These are phyloP conservation scores for Polypedilum pembai DNA, from an alignment of 1,140 invertebrate genomes.

Conservation along the genomic window DNA sequence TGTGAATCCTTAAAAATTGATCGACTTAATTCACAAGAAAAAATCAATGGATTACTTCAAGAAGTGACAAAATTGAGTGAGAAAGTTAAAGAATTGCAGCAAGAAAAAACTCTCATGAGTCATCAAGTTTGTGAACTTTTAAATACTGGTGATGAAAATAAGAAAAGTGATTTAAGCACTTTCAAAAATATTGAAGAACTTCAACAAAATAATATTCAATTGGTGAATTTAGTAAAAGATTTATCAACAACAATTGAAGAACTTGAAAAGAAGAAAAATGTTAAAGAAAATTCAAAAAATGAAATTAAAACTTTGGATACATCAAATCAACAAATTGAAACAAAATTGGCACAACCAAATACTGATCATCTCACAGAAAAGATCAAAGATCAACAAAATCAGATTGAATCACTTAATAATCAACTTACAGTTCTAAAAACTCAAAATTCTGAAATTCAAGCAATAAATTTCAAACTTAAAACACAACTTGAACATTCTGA, in stretches of 20 bases:
- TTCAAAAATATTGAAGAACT: slow-evolving; percentile 82
- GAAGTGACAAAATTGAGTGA: slow-evolving; percentile 58
- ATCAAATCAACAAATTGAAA: too few species aligned
- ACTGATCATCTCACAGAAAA: too few species aligned
- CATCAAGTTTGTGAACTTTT: slow-evolving; percentile 74
- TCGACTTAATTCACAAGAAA: slow-evolving; percentile 60
- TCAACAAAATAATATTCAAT: slow-evolving; percentile 76
- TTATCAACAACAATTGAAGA: slow-evolving; percentile 40
- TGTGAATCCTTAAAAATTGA: slow-evolving; percentile 67
- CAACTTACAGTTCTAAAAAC: too few species aligned
- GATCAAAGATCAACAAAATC: neutral
- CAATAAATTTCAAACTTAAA: neutral
- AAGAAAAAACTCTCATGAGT: slow-evolving; percentile 64
- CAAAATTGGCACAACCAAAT: too few species aligned
- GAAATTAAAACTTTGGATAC: too few species aligned
- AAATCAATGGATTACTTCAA: slow-evolving; percentile 56
- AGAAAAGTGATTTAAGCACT: slow-evolving; percentile 66
- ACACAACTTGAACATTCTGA: neutral
- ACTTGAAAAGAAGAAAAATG: neutral
- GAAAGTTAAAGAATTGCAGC: slow-evolving; percentile 70
- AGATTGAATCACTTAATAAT: neutral
- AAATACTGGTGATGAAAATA: slow-evolving; percentile 51
- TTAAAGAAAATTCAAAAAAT: neutral
- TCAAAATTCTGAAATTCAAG: too few species aligned
- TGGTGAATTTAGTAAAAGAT: slow-evolving; percentile 72